A percentile compares a stretch with the other conserved stretches of the same genome.
Evolutionary conservation across 2,888 invertebrate species (phyloP).

Genomic region (Campoletis raptor): DNA sequence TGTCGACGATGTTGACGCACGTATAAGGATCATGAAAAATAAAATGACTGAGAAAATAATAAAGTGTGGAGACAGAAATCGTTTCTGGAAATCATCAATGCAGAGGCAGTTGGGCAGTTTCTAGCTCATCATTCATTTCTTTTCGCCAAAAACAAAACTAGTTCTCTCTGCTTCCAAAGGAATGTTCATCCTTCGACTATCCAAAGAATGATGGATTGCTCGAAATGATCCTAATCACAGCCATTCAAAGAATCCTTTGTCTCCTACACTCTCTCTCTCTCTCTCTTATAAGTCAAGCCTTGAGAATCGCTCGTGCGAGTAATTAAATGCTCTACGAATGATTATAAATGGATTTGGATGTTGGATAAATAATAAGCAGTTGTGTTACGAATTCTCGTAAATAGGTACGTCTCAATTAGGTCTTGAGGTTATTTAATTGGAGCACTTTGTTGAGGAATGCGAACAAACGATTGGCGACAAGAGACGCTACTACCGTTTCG

Average conservation of each 20-base stretch:
- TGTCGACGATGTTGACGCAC: slow-evolving; percentile 13
- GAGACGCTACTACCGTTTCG: slow-evolving; percentile 1
- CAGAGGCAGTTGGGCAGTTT: slow-evolving; percentile 12
- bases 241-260: slow-evolving; percentile 42
- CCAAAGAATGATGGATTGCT: slow-evolving; percentile 62
- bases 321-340: slow-evolving; percentile 66
- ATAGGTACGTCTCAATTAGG: slow-evolving; percentile 84
- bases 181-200: slow-evolving; percentile 50
- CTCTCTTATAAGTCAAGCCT: slow-evolving; percentile 16
- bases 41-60: slow-evolving; percentile 20
- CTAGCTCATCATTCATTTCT: slow-evolving; percentile 54
- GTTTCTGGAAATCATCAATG: slow-evolving; percentile 6
- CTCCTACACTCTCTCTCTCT: slow-evolving; percentile 26
- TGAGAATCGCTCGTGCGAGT: slow-evolving; percentile 6
- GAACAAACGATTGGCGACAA: slow-evolving; percentile 47
- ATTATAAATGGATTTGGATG: slow-evolving; percentile 74
- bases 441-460: slow-evolving; percentile 78
- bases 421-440: slow-evolving; percentile 78
- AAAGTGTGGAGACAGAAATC: slow-evolving; percentile 7
- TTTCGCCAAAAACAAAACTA: slow-evolving; percentile 44
- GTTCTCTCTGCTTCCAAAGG: slow-evolving; percentile 24
- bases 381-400: slow-evolving; percentile 76
- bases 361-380: slow-evolving; percentile 63
- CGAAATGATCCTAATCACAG: slow-evolving; percentile 31
- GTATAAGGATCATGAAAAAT: slow-evolving; percentile 8